These are phyloP conservation scores for Sinocyclocheilus anshuiensis DNA, from an alignment of 2,113 vertebrate genomes.

Conservation along the genomic window DNA sequence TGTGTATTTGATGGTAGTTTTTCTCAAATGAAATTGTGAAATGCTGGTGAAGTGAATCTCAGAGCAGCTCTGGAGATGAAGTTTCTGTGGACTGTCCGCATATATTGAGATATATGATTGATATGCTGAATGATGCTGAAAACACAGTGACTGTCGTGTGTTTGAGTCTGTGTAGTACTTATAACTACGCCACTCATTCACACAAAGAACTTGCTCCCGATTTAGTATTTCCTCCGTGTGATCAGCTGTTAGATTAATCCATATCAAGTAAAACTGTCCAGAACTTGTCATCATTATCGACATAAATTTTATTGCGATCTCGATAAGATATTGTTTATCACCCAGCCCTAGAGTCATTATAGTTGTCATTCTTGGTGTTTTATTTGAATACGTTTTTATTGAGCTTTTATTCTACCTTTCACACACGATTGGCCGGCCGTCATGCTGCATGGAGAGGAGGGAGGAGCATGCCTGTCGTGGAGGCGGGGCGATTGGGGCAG, in stretches of 20 bases:
- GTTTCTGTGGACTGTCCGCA: too few relatives aligned
- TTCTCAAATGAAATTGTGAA: not conserved
- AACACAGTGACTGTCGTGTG: not conserved
- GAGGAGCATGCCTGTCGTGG: slow-evolving; percentile 95
- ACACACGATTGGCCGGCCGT: slow-evolving; percentile 88
- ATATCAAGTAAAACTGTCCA: not conserved
- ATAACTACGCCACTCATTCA: not conserved
- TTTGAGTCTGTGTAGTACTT: not conserved
- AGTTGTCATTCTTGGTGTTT: not conserved
- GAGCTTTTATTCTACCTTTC: slow-evolving; percentile 82
- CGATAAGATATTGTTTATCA: not conserved
- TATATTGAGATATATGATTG: too few relatives aligned
- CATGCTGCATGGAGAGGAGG: slow-evolving; percentile 80
- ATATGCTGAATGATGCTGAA: too few relatives aligned
- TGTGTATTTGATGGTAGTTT: too few relatives aligned
- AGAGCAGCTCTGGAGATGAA: too few relatives aligned
- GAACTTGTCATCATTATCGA: not conserved
- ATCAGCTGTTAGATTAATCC: too few relatives aligned
- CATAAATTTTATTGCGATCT: not conserved
- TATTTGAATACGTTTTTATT: not conserved
- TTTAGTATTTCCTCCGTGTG: not conserved
- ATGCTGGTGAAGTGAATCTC: not conserved
- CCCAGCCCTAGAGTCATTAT: not conserved
- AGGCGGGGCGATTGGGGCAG: slow-evolving; percentile 84
- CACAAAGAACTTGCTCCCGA: not conserved